A percentile compares a stretch with the other conserved stretches of the same genome.
Evolutionary conservation across 2,888 invertebrate species (phyloP).

Genomic region (Melanargia galathea): DNA sequence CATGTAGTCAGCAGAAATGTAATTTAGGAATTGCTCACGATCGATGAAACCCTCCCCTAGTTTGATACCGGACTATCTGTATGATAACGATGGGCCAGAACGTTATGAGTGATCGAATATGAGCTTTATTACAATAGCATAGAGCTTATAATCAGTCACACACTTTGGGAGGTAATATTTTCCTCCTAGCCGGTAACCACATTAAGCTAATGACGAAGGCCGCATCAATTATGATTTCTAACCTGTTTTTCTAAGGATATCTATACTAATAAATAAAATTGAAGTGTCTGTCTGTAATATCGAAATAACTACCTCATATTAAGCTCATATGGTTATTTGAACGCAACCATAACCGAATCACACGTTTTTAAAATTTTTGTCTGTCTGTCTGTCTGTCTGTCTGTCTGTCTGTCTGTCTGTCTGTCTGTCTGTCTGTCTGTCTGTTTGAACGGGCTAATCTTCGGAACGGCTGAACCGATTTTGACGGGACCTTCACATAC

Average conservation of each 20-base stretch:
- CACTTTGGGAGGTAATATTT: constrained; percentile 38
- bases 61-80: constrained; percentile 9
- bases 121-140: background rate
- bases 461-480: too few relatives aligned
- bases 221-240: constrained; percentile 35
- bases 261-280: background rate
- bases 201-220: constrained; percentile 44
- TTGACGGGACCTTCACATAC: too few relatives aligned
- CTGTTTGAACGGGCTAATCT: too few relatives aligned
- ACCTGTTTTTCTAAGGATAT: constrained; percentile 21
- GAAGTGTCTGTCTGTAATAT: too few relatives aligned
- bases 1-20: background rate
- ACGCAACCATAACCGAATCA: too few relatives aligned
- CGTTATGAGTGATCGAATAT: constrained; percentile 2
- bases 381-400: too few relatives aligned
- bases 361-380: too few relatives aligned
- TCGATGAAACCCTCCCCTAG: background rate
- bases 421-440: too few relatives aligned
- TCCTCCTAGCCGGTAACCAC: constrained; percentile 41
- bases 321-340: too few relatives aligned
- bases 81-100: constrained; percentile 3
- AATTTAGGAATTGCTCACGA: constrained; percentile 7
- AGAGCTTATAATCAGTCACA: background rate
- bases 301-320: too few relatives aligned
- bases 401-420: too few relatives aligned